A percentile compares a stretch with the other conserved stretches of the same genome.
These are phyloP conservation scores for Sinhomidia bicolor DNA, from an alignment of 2,888 invertebrate species.

Conservation along the genomic window DNA sequence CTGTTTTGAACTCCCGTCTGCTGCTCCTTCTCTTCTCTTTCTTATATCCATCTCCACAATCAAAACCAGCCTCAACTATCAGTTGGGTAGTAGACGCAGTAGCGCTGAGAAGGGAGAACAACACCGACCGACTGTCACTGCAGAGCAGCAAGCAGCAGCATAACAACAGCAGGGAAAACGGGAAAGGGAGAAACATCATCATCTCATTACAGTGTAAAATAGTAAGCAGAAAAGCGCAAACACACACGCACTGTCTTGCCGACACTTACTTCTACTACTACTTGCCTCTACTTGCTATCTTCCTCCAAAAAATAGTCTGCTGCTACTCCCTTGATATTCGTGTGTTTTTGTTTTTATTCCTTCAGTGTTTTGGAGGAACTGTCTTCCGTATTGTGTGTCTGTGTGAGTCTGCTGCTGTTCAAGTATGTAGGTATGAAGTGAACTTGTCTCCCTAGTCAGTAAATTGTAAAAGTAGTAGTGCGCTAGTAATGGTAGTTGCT, in stretches of 20 bases:
- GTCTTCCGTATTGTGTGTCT: conserved; percentile 58
- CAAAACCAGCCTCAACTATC: background rate
- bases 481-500: background rate
- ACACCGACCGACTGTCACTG: background rate
- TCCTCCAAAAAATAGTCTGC: background rate
- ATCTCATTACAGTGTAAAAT: conserved; percentile 2
- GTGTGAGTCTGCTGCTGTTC: background rate
- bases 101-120: background rate
- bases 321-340: conserved; percentile 60
- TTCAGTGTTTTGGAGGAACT: conserved; percentile 58
- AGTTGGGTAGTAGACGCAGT: background rate
- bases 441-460: background rate
- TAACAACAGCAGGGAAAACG: conserved; percentile 7
- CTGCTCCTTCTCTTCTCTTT: background rate
- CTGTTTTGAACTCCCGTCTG: background rate
- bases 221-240: conserved; percentile 4
- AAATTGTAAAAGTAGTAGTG: background rate
- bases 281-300: no score
- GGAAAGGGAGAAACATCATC: background rate
- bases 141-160: background rate
- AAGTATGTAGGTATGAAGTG: background rate
- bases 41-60: background rate
- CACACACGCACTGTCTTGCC: conserved; percentile 10
- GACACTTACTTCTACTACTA: no score
- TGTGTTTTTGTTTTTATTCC: conserved; percentile 67